Evolutionary conservation across 2,888 invertebrate genomes (phyloP).

Genomic region (Stegana nigrithorax): DNA sequence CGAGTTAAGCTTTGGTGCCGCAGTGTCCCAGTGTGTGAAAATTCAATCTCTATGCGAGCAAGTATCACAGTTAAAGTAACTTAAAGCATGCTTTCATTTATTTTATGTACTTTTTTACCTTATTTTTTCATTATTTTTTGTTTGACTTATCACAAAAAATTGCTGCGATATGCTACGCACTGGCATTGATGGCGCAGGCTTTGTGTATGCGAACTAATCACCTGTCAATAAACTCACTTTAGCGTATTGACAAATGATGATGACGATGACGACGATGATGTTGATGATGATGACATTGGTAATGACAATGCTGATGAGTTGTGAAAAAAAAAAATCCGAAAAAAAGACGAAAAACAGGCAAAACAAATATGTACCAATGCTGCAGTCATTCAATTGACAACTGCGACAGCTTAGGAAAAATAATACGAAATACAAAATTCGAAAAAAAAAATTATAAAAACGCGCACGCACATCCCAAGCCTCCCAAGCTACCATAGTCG

Average conservation of each 20-base stretch:
- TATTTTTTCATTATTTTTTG: neutral
- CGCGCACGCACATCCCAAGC: too few relatives aligned
- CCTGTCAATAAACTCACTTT: conserved; percentile 51
- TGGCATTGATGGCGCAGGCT: too few relatives aligned
- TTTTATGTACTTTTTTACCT: conserved; percentile 15
- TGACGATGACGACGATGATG: neutral
- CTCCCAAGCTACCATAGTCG: too few relatives aligned
- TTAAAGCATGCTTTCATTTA: conserved; percentile 24
- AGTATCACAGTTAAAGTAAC: neutral
- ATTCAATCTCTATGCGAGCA: conserved; percentile 25
- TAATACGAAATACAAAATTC: conserved; percentile 19
- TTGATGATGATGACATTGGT: neutral
- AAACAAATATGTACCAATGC: conserved; percentile 55
- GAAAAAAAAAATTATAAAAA: conserved; percentile 43
- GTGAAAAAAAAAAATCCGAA: neutral
- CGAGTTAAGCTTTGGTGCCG: too few relatives aligned
- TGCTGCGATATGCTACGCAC: conserved; percentile 27
- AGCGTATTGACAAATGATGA: conserved; percentile 55
- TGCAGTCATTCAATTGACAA: conserved; percentile 61
- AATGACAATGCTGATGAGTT: neutral
- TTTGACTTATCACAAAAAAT: neutral
- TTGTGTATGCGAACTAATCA: conserved; percentile 55
- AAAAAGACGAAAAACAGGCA: conserved; percentile 32
- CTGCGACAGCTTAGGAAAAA: conserved; percentile 27
- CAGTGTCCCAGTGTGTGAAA: neutral